These are phyloP conservation scores for Myiozetetes cayanensis DNA, from an alignment of 2,113 vertebrate species.

Conservation along the genomic window DNA sequence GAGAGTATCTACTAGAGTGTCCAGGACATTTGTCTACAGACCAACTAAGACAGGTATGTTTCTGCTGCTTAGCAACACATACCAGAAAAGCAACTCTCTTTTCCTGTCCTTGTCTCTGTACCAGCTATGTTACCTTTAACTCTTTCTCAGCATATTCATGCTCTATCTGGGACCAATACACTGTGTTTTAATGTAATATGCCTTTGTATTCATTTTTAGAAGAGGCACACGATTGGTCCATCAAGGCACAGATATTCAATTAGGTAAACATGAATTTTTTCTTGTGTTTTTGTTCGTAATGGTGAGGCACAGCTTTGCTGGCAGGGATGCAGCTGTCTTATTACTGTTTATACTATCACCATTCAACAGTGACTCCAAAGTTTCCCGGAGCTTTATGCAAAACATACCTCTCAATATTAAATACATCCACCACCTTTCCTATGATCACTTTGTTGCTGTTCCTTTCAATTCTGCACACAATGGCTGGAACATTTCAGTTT, in stretches of 20 bases:
- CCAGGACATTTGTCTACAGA: neutral
- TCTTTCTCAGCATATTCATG: neutral
- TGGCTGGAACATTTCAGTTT: neutral
- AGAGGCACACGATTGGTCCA: neutral
- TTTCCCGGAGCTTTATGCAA: neutral
- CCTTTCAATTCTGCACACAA: neutral
- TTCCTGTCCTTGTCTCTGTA: neutral
- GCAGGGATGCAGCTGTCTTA: neutral
- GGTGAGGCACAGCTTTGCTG: neutral
- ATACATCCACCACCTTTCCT: neutral
- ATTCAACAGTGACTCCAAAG: neutral
- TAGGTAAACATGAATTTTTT: neutral
- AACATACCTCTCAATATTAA: neutral
- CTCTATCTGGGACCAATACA: neutral
- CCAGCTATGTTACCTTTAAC: neutral
- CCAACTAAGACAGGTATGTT: neutral
- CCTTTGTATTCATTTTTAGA: neutral
- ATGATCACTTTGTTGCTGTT: neutral
- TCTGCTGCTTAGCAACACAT: neutral
- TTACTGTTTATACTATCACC: neutral
- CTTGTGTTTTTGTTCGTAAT: neutral
- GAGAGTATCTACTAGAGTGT: neutral
- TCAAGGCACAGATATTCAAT: neutral
- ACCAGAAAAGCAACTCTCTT: neutral
- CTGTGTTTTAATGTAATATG: neutral